Evolutionary conservation across 2,888 invertebrate genomes (phyloP), one percentile per base, ranked within the genome.

Genomic region (Merodon equestris): DNA sequence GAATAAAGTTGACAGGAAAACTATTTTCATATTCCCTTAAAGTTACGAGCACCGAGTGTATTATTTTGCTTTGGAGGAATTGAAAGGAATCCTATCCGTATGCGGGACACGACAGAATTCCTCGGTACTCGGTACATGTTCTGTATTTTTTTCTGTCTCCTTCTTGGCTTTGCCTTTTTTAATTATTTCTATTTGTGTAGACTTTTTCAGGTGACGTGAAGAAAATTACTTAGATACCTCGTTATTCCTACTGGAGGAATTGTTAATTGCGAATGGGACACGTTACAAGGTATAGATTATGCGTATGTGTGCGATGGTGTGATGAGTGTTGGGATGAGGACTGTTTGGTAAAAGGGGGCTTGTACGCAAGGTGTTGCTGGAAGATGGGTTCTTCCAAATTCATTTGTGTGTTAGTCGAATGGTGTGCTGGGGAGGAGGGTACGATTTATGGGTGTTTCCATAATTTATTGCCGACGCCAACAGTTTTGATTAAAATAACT

Each of bases 1-100:
- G 67, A 73, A 73, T 73, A 77, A 77, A 73, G 67, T 77, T 77
- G 77, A 77, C 77, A 77, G 63, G 44, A 68, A 77, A 77, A 77
- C 77, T 77, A 77, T 77, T 77, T 58, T 57, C 63, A 68, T 73
- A 77, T 73, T 58, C 73, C 57, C 53, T 68, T n/a, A 61, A 67
- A 72, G 57, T 66, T 61, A 77, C 27, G 7, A 7, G 27, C 7
- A 27, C n/a, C n/a, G n/a, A n/a, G n/a, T n/a, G n/a, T n/a, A n/a
- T n/a, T n/a, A n/a, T n/a, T 72, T 77, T 63, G 2, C 51, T 60
- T 76, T 57, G 51, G 51, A 34, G 72, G 61, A 72, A 27, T 7
- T 27, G 27, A 27, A 27, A 27, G 27, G 27, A 4, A 73, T 77
- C 73, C 54, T 63, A 68, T 73, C 77, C 77, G 67, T 58, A 73